phyloP scores from a whole-genome alignment of 2,113 vertebrate species.

The Alaudala cheleensis region DNA sequence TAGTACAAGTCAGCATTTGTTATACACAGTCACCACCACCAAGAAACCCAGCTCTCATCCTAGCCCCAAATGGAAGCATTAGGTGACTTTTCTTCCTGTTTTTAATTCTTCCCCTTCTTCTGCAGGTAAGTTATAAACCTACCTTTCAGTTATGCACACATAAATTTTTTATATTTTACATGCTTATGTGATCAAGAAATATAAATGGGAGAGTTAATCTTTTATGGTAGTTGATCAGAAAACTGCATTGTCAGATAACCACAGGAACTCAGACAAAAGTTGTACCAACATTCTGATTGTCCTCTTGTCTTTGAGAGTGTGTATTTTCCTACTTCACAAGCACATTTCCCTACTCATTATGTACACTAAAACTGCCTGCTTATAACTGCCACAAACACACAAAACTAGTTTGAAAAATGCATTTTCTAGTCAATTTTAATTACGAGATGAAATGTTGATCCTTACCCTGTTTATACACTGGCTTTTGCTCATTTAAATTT shows the following conservation, averaged over 20 bases:
- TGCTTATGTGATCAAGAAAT: not conserved
- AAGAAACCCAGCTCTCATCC: not conserved
- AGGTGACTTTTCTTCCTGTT: not conserved
- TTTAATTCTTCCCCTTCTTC: not conserved
- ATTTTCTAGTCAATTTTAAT: conserved; percentile 14
- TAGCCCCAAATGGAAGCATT: not conserved
- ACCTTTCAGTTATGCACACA: not conserved
- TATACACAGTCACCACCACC: not conserved
- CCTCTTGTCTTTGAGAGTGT: not conserved
- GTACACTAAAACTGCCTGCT: not conserved
- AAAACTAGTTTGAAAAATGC: not conserved
- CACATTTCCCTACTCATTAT: not conserved
- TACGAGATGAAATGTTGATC: not conserved
- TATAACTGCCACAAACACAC: not conserved
- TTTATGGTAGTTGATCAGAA: not conserved
- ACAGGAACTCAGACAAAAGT: not conserved
- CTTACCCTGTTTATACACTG: not conserved
- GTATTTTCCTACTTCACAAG: not conserved
- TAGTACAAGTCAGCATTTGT: not conserved
- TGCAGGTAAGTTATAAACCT: not conserved
- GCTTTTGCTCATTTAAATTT: conserved; percentile 3
- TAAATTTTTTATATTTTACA: not conserved
- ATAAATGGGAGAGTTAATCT: not conserved
- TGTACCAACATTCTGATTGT: not conserved
- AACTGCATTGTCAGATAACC: not conserved